Base-by-base conservation (phyloP, 2,888 invertebrate species). In the Metallyticus violacea region DNA sequence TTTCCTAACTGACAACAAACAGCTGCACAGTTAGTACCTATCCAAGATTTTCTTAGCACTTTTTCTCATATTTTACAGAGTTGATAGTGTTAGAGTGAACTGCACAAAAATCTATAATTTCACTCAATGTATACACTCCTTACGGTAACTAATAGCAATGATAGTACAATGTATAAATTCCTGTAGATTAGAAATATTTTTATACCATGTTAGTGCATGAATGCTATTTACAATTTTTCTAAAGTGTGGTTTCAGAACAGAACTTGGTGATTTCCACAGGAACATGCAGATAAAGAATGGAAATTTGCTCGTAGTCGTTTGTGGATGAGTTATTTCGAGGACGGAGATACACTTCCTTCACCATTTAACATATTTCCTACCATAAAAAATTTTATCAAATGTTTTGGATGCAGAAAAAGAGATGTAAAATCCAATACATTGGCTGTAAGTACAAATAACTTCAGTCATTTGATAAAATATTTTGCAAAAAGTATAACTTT, bases 301-400 rank as follows among this genome's bases (percentile, higher is more conserved):
- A 99, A 99, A 92, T 99, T 99, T 90, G 99, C 99, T 0, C 94
- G 99, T 82, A 97, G 98, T 89, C 97, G 97, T 91, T 93, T 99
- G 81, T 99, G 99, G 99, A 98, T 99, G 94, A 98, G 98, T 90
- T 99, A 98, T 92, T 99, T 99, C 91, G 98, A 97, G 89, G 97
- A 96, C 88, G 97, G 97, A 0, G 97, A 97, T 89, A 98, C 98
- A 0, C 95, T 99, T 0, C 99, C 99, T 0, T 96, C 98, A 0
- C 99, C 99, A 0, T 99, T 99, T 92, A 99, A 99, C 91, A 95
- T 99, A 89, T 94, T 98, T 85, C 99, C 99, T 5, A 97, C 97
- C 0, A 95, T 96, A 0, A 98, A 98, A 91, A 93, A 94, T 85
- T 90, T 97, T 86, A 92, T 93, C 29, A 93, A 93, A 87, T 91